A percentile compares a stretch with the other conserved stretches of the same genome.
phyloP scores from a whole-genome alignment of 2,113 vertebrate species.

The Pavo muticus region DNA sequence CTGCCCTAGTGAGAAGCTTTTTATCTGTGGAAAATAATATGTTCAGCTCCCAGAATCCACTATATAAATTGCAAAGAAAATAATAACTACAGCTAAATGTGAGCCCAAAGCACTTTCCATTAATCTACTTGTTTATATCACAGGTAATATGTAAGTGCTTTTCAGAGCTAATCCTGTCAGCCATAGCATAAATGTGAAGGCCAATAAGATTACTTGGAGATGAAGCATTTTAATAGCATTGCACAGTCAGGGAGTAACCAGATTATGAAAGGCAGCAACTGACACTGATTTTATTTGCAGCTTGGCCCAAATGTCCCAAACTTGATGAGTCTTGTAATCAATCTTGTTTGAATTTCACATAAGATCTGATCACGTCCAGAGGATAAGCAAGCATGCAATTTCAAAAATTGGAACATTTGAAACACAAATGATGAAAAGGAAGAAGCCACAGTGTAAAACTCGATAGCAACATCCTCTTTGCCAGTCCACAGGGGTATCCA shows the following conservation, averaged over 20 bases:
- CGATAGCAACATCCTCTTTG: background rate
- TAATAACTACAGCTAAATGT: background rate
- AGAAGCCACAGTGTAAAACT: background rate
- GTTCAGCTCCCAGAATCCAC: background rate
- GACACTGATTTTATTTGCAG: conserved; percentile 51
- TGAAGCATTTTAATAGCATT: conserved; percentile 50
- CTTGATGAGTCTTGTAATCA: conserved; percentile 36
- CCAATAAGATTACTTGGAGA: conserved; percentile 26
- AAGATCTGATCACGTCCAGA: conserved; percentile 8
- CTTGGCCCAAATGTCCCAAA: conserved; percentile 6
- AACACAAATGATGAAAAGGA: background rate
- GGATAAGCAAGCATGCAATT: background rate
- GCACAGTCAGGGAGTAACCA: conserved; percentile 56
- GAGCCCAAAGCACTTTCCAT: background rate
- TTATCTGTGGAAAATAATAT: background rate
- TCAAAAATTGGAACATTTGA: background rate
- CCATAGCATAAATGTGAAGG: conserved; percentile 5
- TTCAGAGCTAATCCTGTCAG: conserved; percentile 50
- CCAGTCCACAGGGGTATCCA: background rate
- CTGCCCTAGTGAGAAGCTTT: background rate
- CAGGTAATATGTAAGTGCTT: conserved; percentile 35
- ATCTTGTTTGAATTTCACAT: conserved; percentile 29
- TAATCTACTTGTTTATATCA: conserved; percentile 42
- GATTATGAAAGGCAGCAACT: conserved; percentile 48
- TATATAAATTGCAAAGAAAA: background rate